Conservation (phyloP, 2,888 invertebrate species). For the Sinopyrophorus schimmeli region DNA sequence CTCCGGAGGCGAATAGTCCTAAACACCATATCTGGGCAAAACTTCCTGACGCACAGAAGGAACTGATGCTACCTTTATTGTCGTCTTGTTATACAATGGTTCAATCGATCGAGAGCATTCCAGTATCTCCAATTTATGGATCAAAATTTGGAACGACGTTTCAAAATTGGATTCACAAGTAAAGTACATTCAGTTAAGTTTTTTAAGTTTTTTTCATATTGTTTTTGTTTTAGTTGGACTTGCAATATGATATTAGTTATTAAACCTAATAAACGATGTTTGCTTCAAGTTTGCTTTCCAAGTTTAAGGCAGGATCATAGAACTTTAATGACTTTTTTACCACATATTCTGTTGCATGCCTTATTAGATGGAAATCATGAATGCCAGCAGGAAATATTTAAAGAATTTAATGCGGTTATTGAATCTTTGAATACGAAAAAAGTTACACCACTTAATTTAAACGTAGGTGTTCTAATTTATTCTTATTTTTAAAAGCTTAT, state of each 20-base stretch:
- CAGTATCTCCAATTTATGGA: conserved; percentile 66
- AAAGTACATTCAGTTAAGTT: conserved; percentile 43
- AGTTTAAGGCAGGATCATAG: conserved; percentile 75
- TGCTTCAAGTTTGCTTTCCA: conserved; percentile 72
- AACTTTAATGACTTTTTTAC: conserved; percentile 73
- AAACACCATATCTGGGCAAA: conserved; percentile 70
- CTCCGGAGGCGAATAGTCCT: conserved; percentile 60
- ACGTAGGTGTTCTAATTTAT: conserved; percentile 42
- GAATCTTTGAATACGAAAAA: conserved; percentile 41
- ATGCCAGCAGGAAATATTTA: conserved; percentile 56
- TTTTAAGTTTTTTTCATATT: neutral
- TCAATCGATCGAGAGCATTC: conserved; percentile 50
- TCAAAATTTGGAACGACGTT: conserved; percentile 69
- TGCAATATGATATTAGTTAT: conserved; percentile 68
- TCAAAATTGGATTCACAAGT: conserved; percentile 75
- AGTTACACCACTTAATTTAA: conserved; percentile 37
- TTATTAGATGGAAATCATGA: conserved; percentile 58
- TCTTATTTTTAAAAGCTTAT: too few relatives aligned
- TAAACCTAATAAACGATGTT: conserved; percentile 61
- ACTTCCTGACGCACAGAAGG: conserved; percentile 71
- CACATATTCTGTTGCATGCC: conserved; percentile 71
- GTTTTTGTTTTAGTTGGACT: conserved; percentile 63
- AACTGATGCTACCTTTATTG: conserved; percentile 75
- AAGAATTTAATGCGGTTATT: conserved; percentile 63
- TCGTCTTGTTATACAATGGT: conserved; percentile 66